Conservation (phyloP, 2,888 invertebrate species). For the Aquatica leii region DNA sequence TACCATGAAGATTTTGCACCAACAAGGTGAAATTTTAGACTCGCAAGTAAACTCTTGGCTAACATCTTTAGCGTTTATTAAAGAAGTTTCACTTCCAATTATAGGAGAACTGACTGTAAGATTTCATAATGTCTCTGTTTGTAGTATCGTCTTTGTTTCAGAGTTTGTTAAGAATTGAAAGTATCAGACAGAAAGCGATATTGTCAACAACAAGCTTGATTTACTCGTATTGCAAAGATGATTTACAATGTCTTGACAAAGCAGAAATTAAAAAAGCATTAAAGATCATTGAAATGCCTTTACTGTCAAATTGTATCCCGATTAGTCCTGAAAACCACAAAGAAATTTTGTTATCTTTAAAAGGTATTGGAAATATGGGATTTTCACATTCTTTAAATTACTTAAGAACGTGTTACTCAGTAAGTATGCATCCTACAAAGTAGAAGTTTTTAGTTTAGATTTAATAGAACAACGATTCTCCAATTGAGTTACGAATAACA, state of each 20-base stretch:
- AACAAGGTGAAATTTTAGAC: slow-evolving; percentile 27
- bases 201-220: slow-evolving; percentile 40
- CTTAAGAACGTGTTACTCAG: slow-evolving; percentile 39
- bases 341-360: slow-evolving; percentile 40
- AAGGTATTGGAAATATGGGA: slow-evolving; percentile 45
- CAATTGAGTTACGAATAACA: slow-evolving; percentile 65
- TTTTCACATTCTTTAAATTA: slow-evolving; percentile 30
- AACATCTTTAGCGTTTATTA: slow-evolving; percentile 37
- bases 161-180: slow-evolving; percentile 21
- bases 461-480: slow-evolving; percentile 52
- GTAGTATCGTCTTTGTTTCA: background rate
- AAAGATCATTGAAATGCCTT: slow-evolving; percentile 35
- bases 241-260: slow-evolving; percentile 34
- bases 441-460: no score
- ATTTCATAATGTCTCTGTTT: background rate
- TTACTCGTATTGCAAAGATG: slow-evolving; percentile 40
- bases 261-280: slow-evolving; percentile 31
- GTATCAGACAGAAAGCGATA: slow-evolving; percentile 35
- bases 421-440: slow-evolving; percentile 20
- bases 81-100: slow-evolving; percentile 35
- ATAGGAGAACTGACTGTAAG: slow-evolving; percentile 39
- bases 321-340: slow-evolving; percentile 26
- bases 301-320: slow-evolving; percentile 34
- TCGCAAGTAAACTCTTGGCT: slow-evolving; percentile 43
- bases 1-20: slow-evolving; percentile 39